Percentiles rank a stretch among this genome's conserved stretches.
Conservation (phyloP, 2,113 vertebrate genomes). For the Albula glossodonta region DNA sequence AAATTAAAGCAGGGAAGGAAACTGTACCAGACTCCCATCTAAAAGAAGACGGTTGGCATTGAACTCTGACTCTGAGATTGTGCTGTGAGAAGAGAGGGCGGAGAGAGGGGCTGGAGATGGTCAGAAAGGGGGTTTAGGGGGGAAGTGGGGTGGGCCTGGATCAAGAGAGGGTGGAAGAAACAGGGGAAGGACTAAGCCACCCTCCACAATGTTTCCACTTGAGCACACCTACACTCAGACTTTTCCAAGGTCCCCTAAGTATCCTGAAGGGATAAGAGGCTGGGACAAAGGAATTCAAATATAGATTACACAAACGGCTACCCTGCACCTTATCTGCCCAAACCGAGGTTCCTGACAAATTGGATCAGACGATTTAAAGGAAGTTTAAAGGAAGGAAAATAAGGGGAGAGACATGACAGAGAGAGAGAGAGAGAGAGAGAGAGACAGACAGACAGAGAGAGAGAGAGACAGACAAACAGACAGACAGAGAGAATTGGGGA, state of each 20-base stretch:
- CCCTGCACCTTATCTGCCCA: slow-evolving; percentile 51
- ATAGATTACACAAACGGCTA: slow-evolving; percentile 62
- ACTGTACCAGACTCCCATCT: slow-evolving; percentile 27
- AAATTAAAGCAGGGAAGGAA: slow-evolving; percentile 46
- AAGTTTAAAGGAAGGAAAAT: neutral
- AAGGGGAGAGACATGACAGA: slow-evolving; percentile 10
- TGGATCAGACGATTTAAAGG: slow-evolving; percentile 55
- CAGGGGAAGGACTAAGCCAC: slow-evolving; percentile 60
- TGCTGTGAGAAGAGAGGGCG: slow-evolving; percentile 39
- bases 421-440: neutral
- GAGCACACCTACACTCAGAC: slow-evolving; percentile 57
- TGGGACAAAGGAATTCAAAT: slow-evolving; percentile 64
- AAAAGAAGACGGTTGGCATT: slow-evolving; percentile 42
- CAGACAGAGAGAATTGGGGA: neutral
- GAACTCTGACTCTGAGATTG: slow-evolving; percentile 51
- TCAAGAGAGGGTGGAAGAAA: slow-evolving; percentile 41
- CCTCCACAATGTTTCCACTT: slow-evolving; percentile 66
- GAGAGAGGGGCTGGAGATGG: slow-evolving; percentile 37
- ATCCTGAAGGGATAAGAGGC: slow-evolving; percentile 61
- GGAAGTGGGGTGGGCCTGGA: slow-evolving; percentile 27
- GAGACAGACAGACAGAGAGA: neutral
- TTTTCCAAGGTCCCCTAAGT: slow-evolving; percentile 45
- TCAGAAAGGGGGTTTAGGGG: slow-evolving; percentile 29
- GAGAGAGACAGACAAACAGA: neutral
- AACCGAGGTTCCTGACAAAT: slow-evolving; percentile 61